Evolutionary conservation across 2,888 invertebrate species (phyloP).

Genomic region (Lobophora halterata): DNA sequence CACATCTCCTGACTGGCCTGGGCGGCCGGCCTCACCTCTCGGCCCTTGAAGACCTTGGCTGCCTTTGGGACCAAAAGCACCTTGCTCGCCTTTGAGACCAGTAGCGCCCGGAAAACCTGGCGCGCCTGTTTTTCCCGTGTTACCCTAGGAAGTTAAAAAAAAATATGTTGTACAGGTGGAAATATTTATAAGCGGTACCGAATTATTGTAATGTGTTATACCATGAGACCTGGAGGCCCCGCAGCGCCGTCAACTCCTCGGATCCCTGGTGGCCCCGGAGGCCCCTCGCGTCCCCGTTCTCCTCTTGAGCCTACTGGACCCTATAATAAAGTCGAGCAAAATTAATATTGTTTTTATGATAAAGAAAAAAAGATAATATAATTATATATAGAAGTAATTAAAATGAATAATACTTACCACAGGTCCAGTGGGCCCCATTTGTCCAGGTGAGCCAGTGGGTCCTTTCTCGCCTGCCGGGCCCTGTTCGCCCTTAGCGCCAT

Average conservation of each 20-base stretch:
- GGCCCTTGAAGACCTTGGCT: constrained; percentile 91
- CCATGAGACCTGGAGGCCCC: constrained; percentile 88
- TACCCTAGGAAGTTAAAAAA: constrained; percentile 78
- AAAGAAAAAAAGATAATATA: too few species aligned
- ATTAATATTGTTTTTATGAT: not conserved
- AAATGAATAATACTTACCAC: constrained; percentile 67
- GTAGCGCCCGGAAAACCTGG: constrained; percentile 92
- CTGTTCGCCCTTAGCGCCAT: constrained; percentile 91
- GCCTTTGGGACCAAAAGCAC: constrained; percentile 87
- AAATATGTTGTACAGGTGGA: not conserved
- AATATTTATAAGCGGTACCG: not conserved
- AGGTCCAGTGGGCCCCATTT: constrained; percentile 86
- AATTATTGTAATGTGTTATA: constrained; percentile 47
- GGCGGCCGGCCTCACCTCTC: constrained; percentile 89
- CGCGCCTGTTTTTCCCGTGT: constrained; percentile 89
- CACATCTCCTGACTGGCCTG: constrained; percentile 88
- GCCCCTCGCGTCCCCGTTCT: constrained; percentile 91
- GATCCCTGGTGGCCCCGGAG: constrained; percentile 87
- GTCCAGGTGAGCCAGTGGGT: constrained; percentile 82
- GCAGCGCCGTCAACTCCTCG: constrained; percentile 89
- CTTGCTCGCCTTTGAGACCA: constrained; percentile 91
- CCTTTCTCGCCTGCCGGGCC: constrained; percentile 90
- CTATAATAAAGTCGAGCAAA: too few species aligned
- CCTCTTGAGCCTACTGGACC: constrained; percentile 90
- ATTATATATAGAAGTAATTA: constrained; percentile 1